Base-by-base conservation (phyloP, 2,113 vertebrate genomes). In the Climacteris rufus region DNA sequence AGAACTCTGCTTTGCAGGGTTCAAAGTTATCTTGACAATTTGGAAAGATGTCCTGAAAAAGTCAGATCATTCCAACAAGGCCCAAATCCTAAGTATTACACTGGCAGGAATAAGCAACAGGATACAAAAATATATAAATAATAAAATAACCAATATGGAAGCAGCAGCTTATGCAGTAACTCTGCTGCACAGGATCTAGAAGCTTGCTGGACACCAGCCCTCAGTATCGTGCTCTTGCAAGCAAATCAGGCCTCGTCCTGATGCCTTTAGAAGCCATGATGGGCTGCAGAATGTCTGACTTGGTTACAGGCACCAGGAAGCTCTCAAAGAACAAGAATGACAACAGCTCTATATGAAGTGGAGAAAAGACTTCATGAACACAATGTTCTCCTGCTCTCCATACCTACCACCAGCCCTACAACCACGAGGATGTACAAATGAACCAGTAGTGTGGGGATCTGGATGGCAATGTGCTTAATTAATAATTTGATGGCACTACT, bases 351-450 rank as follows among this genome's bases (percentile, higher is more conserved):
- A 53, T 31, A 20, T 9, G 10, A 60, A 59, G 24, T 2, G 2
- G 6, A 74, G 33, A 42, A 79, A 82, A 66, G 9, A 23, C 13
- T 30, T 40, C 22, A 27, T 2, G 33, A 86, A 13, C 49, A 56
- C 25, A 13, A 40, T 8, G 21, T 24, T 33, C 49, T 50, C 39
- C 45, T 59, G 27, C 33, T 64, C 61, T 71, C 39, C 23, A 24
- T 3, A 50, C 15, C 83, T 17, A 63, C 22, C 31, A 6, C 1
- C 54, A 85, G 31, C 9, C 31, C 74, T 45, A 59, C 49, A 23
- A 59, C 31, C n/a, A 31, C 0, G 2, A 69, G 2, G 35, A 91
- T 1, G 1, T 1, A 13, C 10, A 69, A 31, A 52, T 16, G 4
- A 7, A 31, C 53, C 77, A 24, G 24, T 23, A 53, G 39, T 5